A percentile compares a stretch with the other conserved stretches of the same genome.
Evolutionary conservation across 1,140 invertebrate species (phyloP).

Genomic region (Listronotus bonariensis): DNA sequence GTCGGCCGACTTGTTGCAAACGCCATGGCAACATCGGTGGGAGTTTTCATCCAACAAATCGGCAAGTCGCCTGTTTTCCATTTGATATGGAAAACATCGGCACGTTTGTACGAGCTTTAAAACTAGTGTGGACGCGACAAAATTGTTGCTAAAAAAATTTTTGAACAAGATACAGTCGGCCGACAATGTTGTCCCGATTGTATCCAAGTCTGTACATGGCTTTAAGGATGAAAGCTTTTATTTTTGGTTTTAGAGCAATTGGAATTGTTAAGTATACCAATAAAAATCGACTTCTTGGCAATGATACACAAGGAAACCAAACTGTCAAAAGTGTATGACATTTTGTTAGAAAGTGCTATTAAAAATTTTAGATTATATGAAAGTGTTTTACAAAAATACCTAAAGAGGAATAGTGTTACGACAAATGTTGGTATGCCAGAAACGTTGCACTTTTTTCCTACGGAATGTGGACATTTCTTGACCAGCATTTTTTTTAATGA

Average conservation of each 20-base stretch:
- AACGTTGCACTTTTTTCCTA: slow-evolving; percentile 68
- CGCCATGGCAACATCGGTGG: no score
- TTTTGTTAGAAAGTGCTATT: slow-evolving; percentile 74
- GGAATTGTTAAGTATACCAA: slow-evolving; percentile 60
- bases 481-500: slow-evolving; percentile 71
- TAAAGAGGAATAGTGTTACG: slow-evolving; percentile 30
- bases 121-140: no score
- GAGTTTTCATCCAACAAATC: no score
- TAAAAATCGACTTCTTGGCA: slow-evolving; percentile 72
- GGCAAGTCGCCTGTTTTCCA: no score
- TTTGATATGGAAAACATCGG: no score
- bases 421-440: slow-evolving; percentile 56
- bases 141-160: no score
- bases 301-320: slow-evolving; percentile 69
- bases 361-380: slow-evolving; percentile 67
- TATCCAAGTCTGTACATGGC: no score
- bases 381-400: slow-evolving; percentile 53
- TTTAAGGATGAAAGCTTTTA: background rate
- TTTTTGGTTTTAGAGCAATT: slow-evolving; percentile 54
- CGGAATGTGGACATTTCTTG: slow-evolving; percentile 73
- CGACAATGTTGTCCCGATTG: no score
- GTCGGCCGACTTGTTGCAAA: no score
- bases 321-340: slow-evolving; percentile 67
- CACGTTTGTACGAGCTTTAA: no score
- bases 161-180: no score